A percentile compares a stretch with the other conserved stretches of the same genome.
phyloP scores from a whole-genome alignment of 2,797 vertebrate species.

The Steatocranus sp. region DNA sequence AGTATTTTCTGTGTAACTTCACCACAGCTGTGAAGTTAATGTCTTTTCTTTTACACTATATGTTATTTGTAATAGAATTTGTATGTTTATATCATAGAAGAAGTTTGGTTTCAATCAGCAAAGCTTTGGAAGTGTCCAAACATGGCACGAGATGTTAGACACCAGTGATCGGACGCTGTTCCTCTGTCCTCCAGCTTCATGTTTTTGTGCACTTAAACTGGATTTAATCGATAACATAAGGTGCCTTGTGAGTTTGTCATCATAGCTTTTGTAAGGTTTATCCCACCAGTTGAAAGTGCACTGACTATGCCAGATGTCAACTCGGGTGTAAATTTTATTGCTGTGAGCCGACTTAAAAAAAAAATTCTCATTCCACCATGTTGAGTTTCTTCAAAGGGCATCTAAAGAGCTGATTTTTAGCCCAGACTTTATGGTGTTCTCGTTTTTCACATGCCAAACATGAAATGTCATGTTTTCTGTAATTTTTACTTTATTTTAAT shows the following conservation, averaged over 20 bases:
- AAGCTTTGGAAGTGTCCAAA: neutral
- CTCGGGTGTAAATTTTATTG: constrained; percentile 14
- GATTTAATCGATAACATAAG: neutral
- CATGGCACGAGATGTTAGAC: neutral
- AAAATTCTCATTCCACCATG: neutral
- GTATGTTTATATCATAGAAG: neutral
- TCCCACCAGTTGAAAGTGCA: neutral
- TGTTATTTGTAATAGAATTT: neutral
- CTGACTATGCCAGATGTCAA: neutral
- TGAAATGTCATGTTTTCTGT: neutral
- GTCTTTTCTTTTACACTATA: constrained; percentile 10
- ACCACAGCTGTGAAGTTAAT: neutral
- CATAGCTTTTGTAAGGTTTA: neutral
- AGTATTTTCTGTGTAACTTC: neutral
- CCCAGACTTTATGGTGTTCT: neutral
- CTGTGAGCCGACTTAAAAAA: neutral
- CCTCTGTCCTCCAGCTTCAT: neutral
- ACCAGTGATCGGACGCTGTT: neutral
- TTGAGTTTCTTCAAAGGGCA: neutral
- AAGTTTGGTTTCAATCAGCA: neutral
- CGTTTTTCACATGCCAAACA: neutral
- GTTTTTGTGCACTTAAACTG: neutral
- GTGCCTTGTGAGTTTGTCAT: neutral
- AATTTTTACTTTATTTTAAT: neutral
- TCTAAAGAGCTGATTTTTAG: neutral